Evolutionary conservation across 1,140 invertebrate species (phyloP), one percentile per base, ranked within the genome.

Genomic region (Onthophagus taurus): DNA sequence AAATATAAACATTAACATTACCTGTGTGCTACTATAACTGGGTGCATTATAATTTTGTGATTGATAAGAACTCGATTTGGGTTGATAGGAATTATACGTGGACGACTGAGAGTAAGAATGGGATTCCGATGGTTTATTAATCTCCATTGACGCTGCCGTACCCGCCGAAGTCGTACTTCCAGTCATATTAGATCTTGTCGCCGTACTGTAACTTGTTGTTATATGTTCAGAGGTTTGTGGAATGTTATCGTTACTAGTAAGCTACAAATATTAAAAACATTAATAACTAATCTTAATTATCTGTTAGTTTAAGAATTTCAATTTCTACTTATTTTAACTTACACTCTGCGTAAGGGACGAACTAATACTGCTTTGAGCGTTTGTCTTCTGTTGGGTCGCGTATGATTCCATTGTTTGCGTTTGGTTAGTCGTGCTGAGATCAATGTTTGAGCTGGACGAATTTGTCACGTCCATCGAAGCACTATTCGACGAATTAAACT

Each of bases 281-380:
- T n/a, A n/a, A n/a, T n/a, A n/a, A n/a, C n/a, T n/a, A n/a, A n/a
- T n/a, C n/a, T n/a, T n/a, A n/a, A 29, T 29, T 29, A 8, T 29
- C 24, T n/a, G 24, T n/a, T n/a, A 29, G 7, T 29, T 29, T 29
- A n/a, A 29, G n/a, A 29, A n/a, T n/a, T n/a, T n/a, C n/a, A n/a
- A n/a, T n/a, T n/a, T n/a, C 13, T 33, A 33, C 29, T 16, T 9
- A 34, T 4, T 11, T 37, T 9, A 45, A 61, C 61, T 62, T 56
- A 63, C 60, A 47, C 51, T 59, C 50, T 65, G 63, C 45, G 57
- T 47, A 37, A 65, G 51, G n/a, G 60, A 58, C 14, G 63, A 59
- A 48, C 52, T 63, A 60, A 65, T 63, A 62, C 58, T 65, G 58
- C 51, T 61, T 56, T 65, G 63, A 21, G 54, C 48, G 45, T 48